Evolutionary conservation across 2,113 vertebrate species (phyloP).

Genomic region (Phalacrocorax aristotelis): DNA sequence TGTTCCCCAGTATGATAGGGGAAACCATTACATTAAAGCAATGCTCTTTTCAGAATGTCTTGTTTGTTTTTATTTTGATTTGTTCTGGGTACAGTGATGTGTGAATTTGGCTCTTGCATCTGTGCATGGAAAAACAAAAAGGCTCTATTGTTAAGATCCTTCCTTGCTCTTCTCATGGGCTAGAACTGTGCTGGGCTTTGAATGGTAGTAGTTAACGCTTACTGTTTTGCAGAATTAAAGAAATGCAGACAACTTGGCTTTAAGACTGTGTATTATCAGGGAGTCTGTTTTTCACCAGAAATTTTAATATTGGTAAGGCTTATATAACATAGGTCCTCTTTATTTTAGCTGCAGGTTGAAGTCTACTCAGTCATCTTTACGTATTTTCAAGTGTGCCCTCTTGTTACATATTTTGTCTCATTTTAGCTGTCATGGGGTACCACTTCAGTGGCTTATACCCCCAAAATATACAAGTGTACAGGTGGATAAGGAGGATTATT

Average conservation of each 20-base stretch:
- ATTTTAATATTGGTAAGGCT: not conserved
- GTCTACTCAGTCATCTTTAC: not conserved
- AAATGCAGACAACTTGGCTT: not conserved
- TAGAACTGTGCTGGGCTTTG: conserved; percentile 11
- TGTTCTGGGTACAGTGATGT: not conserved
- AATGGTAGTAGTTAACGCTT: not conserved
- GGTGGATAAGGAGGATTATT: not conserved
- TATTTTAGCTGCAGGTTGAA: not conserved
- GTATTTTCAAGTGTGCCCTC: not conserved
- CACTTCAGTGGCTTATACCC: not conserved
- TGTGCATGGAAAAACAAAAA: not conserved
- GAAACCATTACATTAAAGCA: not conserved
- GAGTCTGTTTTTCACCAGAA: not conserved
- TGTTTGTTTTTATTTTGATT: not conserved
- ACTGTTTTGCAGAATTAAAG: not conserved
- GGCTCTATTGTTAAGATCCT: not conserved
- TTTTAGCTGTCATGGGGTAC: not conserved
- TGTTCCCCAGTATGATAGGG: not conserved
- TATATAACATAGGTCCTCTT: not conserved
- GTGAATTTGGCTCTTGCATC: not conserved
- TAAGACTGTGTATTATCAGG: not conserved
- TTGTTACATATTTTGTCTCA: not conserved
- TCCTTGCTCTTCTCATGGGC: not conserved
- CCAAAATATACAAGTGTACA: not conserved
- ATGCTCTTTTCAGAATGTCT: not conserved